These are phyloP conservation scores for Mungos mungo DNA, from an alignment of 2,113 vertebrate genomes.

Conservation along the genomic window DNA sequence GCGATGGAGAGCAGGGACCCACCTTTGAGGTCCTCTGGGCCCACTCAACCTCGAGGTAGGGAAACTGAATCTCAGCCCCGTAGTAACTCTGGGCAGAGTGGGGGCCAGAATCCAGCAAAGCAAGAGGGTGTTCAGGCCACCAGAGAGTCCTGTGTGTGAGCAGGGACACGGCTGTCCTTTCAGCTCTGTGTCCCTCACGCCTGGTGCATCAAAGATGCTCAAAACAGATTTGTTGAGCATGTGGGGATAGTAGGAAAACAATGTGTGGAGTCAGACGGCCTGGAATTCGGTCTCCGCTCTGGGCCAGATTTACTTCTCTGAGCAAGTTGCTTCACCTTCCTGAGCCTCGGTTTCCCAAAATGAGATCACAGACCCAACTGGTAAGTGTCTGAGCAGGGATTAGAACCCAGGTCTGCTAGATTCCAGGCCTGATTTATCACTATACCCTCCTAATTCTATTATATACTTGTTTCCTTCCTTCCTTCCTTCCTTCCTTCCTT, in stretches of 20 bases:
- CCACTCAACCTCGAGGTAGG: background rate
- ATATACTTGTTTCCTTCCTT: background rate
- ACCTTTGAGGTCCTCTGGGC: background rate
- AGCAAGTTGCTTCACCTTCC: background rate
- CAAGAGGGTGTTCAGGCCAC: background rate
- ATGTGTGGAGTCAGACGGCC: background rate
- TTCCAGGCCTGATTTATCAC: background rate
- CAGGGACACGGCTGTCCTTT: background rate
- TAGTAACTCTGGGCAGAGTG: background rate
- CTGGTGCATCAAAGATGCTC: background rate
- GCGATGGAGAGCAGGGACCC: background rate
- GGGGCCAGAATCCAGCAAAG: background rate
- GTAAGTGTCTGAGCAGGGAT: background rate
- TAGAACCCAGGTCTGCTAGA: background rate
- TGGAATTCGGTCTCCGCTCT: background rate
- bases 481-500: background rate
- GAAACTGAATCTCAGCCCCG: background rate
- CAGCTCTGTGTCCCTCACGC: accelerated
- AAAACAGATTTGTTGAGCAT: background rate
- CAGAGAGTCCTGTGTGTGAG: background rate
- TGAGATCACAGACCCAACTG: background rate
- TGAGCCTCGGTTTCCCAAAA: background rate
- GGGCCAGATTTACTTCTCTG: background rate
- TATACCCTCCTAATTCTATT: background rate
- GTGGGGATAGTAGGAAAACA: accelerated